Conservation (phyloP, 2,888 invertebrate species). For the Acanthosoma haemorrhoidale region DNA sequence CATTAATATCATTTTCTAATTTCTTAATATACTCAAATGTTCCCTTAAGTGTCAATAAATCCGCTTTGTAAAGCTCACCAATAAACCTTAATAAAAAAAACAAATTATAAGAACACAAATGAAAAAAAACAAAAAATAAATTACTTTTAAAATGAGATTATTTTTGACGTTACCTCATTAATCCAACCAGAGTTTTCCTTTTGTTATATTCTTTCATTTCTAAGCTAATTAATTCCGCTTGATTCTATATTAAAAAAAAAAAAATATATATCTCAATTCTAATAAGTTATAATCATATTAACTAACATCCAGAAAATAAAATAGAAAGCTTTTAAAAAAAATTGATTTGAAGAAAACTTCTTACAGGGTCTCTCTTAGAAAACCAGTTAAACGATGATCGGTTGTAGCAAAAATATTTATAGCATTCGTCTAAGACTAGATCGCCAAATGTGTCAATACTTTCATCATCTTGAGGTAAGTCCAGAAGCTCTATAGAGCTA, state of each 20-base stretch:
- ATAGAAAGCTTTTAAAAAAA: no score
- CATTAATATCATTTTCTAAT: constrained; percentile 32
- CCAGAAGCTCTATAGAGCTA: constrained; percentile 29
- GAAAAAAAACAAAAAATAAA: neutral
- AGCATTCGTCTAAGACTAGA: constrained; percentile 32
- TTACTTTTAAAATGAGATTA: neutral
- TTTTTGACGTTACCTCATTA: constrained; percentile 29
- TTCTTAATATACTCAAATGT: constrained; percentile 33
- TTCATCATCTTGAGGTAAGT: constrained; percentile 30
- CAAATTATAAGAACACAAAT: neutral
- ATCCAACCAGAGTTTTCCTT: constrained; percentile 31
- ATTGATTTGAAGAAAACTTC: neutral
- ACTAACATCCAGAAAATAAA: neutral
- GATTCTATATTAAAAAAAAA: constrained; percentile 16
- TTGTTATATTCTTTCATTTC: constrained; percentile 31
- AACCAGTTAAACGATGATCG: constrained; percentile 35
- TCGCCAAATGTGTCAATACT: constrained; percentile 28
- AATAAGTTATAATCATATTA: neutral
- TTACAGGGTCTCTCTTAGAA: constrained; percentile 26
- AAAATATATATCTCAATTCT: neutral
- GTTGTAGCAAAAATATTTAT: constrained; percentile 32
- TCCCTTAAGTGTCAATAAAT: constrained; percentile 31
- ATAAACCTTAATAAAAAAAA: constrained; percentile 29
- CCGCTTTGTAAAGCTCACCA: constrained; percentile 35
- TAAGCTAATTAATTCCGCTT: constrained; percentile 19